Percentiles rank a stretch among this genome's conserved stretches.
Evolutionary conservation across 2,797 vertebrate species (phyloP).

Genomic region (Argya squamiceps): DNA sequence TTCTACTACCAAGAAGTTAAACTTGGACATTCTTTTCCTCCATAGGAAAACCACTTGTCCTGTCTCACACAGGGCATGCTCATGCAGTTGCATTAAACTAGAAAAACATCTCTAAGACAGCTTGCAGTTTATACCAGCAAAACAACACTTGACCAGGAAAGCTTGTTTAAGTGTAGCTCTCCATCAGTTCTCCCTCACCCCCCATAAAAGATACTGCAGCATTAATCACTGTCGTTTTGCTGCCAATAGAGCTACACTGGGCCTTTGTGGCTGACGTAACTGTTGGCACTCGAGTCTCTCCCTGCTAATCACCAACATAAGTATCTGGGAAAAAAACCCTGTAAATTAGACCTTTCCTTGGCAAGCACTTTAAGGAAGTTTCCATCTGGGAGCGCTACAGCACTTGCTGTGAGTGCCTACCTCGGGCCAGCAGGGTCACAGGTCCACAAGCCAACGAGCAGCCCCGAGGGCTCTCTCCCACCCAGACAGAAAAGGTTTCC

Average conservation of each 20-base stretch:
- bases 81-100: not conserved
- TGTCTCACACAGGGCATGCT: not conserved
- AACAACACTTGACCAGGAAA: conserved; percentile 11
- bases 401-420: not conserved
- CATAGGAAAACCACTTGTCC: not conserved
- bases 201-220: conserved; percentile 2
- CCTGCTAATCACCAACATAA: conserved; percentile 28
- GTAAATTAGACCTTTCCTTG: conserved; percentile 35
- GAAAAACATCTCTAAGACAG: not conserved
- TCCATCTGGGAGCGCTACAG: conserved; percentile 10
- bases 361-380: not conserved
- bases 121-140: not conserved
- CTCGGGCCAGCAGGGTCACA: not conserved
- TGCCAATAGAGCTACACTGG: conserved; percentile 27
- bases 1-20: not conserved
- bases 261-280: conserved; percentile 22
- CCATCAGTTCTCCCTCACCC: not conserved
- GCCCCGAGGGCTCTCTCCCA: not conserved
- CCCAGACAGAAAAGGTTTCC: not conserved
- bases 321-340: not conserved
- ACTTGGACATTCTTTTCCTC: not conserved
- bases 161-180: not conserved
- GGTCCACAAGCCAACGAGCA: not conserved
- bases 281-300: conserved; percentile 16
- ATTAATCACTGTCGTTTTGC: conserved; percentile 8